A percentile compares a stretch with the other conserved stretches of the same genome.
Evolutionary conservation across 1,140 invertebrate species (phyloP).

Genomic region (Cyclina sinensis): DNA sequence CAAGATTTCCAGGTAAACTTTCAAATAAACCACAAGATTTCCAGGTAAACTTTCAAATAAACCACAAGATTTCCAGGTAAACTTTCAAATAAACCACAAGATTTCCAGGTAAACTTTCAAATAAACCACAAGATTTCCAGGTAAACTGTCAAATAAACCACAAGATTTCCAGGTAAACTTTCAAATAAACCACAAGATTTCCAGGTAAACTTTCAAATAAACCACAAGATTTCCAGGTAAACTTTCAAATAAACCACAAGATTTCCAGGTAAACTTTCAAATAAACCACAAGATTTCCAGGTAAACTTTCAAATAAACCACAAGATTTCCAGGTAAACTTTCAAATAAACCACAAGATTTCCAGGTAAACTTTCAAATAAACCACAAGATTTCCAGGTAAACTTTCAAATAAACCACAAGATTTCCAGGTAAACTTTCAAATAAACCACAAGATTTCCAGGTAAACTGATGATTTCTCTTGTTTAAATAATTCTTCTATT

Average conservation of each 20-base stretch:
- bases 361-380: constrained; percentile 79
- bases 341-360: no score
- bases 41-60: constrained; percentile 79
- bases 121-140: constrained; percentile 80
- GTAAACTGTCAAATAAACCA: no score
- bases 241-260: constrained; percentile 79
- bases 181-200: constrained; percentile 81
- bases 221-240: constrained; percentile 71
- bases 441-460: constrained; percentile 81
- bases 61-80: constrained; percentile 79
- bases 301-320: constrained; percentile 79
- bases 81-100: no score
- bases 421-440: constrained; percentile 76
- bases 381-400: constrained; percentile 79
- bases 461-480: constrained; percentile 65
- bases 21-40: no score
- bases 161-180: constrained; percentile 72
- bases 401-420: no score
- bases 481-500: no score
- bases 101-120: constrained; percentile 76
- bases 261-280: no score
- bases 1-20: no score
- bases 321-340: no score
- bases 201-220: no score
- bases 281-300: constrained; percentile 64